These are phyloP conservation scores for Hypomecis atomaria DNA, from an alignment of 2,888 invertebrate species.

Conservation along the genomic window DNA sequence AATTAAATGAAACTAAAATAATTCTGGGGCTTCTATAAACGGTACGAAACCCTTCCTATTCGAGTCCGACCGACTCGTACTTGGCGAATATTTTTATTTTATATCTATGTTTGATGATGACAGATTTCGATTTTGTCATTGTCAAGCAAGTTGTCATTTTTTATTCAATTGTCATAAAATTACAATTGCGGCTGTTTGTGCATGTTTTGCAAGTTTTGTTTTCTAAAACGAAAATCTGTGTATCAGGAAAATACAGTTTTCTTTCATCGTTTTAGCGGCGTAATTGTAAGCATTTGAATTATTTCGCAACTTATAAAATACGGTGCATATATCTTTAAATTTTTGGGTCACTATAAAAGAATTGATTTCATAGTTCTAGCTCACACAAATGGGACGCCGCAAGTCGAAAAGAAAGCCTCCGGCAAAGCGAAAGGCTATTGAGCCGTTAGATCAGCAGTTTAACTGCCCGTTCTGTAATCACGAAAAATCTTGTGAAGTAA, in stretches of 20 bases:
- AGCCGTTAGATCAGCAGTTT: conserved; percentile 97
- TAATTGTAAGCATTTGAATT: neutral
- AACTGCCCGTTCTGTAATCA: conserved; percentile 99
- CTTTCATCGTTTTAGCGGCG: neutral
- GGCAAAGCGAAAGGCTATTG: conserved; percentile 95
- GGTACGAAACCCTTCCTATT: too few species aligned
- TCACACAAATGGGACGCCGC: conserved; percentile 92
- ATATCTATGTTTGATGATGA: too few species aligned
- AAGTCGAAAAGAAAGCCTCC: conserved; percentile 99
- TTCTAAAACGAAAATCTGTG: neutral
- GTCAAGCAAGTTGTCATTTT: neutral
- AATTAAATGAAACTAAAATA: too few species aligned
- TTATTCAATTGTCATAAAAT: too few species aligned
- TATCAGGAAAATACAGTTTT: neutral
- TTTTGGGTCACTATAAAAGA: neutral
- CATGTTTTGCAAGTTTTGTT: conserved; percentile 11
- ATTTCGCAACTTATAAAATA: neutral
- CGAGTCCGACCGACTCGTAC: too few species aligned
- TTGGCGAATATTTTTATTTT: too few species aligned
- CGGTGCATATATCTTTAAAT: neutral
- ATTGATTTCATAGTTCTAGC: conserved; percentile 9
- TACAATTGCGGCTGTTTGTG: neutral
- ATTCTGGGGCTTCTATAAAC: too few species aligned
- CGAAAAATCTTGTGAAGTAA: conserved; percentile 99
- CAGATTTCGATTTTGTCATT: neutral